Evolutionary conservation across 2,113 vertebrate genomes (phyloP), one percentile per base, ranked within the genome.

Genomic region (Caranx melampygus): DNA sequence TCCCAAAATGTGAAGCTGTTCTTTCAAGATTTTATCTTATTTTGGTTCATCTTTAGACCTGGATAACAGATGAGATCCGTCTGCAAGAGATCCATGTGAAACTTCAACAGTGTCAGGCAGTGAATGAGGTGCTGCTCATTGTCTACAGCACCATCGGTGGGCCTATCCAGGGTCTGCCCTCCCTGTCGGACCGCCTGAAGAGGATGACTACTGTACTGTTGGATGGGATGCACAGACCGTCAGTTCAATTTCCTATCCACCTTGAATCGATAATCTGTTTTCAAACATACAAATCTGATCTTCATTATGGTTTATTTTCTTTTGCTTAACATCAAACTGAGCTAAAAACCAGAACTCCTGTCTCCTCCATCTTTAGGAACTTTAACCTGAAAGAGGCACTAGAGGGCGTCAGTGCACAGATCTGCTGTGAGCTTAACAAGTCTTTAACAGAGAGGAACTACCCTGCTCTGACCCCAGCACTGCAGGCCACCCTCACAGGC

Each of bases 191-290:
- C 16, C 92, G 94, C 3, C 86, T 98, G 74, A 99, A 98, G 91
- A 96, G 89, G 88, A 96, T 97, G 92, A 93, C 93, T 42, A 45
- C 92, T 31, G 95, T 97, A 64, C 92, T 99, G 67, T 95, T 99
- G 54, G 96, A 99, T 77, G 97, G 95, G 82, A 96, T 98, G 95
- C 95, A 94, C 83, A 94, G 93, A 86, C 91, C 91, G 98, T 99
- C 89, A 95, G 97, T 95, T 79, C 49, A 26, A 31, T 15, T 60
- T 67, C 59, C 21, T 33, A 18, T 52, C 31, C 4, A 21, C 9
- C 11, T 37, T 44, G 52, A 57, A 52, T 69, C 31, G 20, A 31
- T 10, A 21, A 18, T 69, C 21, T 66, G 20, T 37, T 18, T 59
- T 75, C 3, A 60, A 62, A 51, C 3, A 34, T 20, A 10, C 20